Evolutionary conservation across 2,797 vertebrate genomes (phyloP).

Genomic region (Etheostoma nigrum): DNA sequence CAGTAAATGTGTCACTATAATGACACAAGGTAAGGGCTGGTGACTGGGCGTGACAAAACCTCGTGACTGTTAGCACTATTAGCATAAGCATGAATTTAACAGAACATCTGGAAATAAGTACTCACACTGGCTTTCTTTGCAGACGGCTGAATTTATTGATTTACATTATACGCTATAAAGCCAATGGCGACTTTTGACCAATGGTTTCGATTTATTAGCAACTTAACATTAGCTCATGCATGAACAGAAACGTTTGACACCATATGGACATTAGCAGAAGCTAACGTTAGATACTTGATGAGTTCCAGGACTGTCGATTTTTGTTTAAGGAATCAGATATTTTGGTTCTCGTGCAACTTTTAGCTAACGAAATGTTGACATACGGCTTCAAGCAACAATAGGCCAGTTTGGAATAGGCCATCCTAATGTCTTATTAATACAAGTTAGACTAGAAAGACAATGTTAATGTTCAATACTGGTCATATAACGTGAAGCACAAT

Average conservation of each 20-base stretch:
- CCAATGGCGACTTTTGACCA: not conserved
- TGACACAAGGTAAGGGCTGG: not conserved
- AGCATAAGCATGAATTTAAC: not conserved
- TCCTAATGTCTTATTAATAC: constrained; percentile 9
- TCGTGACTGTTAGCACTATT: constrained; percentile 44
- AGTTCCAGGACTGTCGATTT: not conserved
- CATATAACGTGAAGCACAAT: not conserved
- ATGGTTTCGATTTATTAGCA: not conserved
- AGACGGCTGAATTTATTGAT: not conserved
- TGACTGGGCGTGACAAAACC: constrained; percentile 47
- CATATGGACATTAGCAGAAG: not conserved
- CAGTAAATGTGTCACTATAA: not conserved
- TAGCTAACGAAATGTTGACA: not conserved
- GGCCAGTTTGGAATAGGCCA: constrained; percentile 9
- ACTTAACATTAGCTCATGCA: not conserved
- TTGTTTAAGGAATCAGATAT: not conserved
- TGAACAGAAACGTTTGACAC: not conserved
- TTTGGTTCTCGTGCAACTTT: not conserved
- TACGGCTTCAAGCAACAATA: not conserved
- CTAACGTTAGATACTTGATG: not conserved
- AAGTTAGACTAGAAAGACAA: not conserved
- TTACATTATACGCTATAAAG: not conserved
- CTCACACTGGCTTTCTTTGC: no score
- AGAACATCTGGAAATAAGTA: no score
- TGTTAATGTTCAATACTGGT: not conserved